Base-by-base conservation (phyloP, 92 coral and sea anemone species). In the Epizoanthus scotinus region DNA sequence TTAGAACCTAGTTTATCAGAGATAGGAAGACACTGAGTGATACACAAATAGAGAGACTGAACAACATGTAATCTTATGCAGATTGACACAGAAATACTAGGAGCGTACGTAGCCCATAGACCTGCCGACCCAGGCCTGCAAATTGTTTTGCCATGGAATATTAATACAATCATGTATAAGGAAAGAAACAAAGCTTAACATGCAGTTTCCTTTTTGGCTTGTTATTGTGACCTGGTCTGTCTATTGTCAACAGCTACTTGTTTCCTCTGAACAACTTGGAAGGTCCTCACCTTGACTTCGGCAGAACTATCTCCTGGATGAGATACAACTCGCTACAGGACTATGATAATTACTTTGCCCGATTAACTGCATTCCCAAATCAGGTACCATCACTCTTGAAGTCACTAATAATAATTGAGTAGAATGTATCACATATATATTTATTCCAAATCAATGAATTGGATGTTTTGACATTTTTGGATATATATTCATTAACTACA, bases 261-360 rank as follows among this genome's bases (percentile, higher is more conserved):
- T 81, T 93, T 60, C 98, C 98, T 2, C 3, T 95, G 52, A 90
- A 87, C 59, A 91, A 89, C 74, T 84, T 95, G 75, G 98, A 95
- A 74, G 98, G 98, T 31, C 98, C 95, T 6, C 98, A 95, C 15
- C 82, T 93, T 28, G 98, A 93, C 73, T 92, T 95, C 57, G 81
- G 92, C 52, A 82, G 93, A 50, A 81, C 97, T 34, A 74, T 93
- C 40, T 92, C 97, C 10, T 95, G 98, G 98, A 93, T 93, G 98
- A 95, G 93, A 60, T 91, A 74, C 86, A 89, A 89, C 38, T 73
- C 84, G 6, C 49, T 61, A n/a, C 85, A 88, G 14, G 98, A 95
- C 72, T 95, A 88, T 83, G 84, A 89, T 2, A 95, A 95, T 67
- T 82, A 88, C 71, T 91, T 95, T 65, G 71, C 89, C 20, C 91